Evolutionary conservation across 2,797 vertebrate genomes (phyloP).

Genomic region (Pitangus sulphuratus): DNA sequence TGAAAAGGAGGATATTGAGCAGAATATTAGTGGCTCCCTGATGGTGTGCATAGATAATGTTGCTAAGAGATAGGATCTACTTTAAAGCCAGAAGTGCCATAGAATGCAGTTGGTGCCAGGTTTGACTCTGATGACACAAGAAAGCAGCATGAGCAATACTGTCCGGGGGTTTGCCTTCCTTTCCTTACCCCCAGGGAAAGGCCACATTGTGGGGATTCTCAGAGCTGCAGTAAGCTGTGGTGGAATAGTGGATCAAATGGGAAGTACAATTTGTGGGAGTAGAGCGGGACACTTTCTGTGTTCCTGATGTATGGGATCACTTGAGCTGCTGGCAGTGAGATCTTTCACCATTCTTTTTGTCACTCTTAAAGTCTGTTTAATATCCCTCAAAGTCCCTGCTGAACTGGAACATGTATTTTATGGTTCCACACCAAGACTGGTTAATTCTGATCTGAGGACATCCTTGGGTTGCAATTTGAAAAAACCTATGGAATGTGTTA

Average conservation of each 20-base stretch:
- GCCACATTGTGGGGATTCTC: accelerated
- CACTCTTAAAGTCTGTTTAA: background rate
- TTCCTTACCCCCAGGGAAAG: accelerated
- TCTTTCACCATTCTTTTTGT: background rate
- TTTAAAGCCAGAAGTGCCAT: background rate
- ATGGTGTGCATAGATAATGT: background rate
- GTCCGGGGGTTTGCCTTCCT: accelerated
- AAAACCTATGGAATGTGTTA: background rate
- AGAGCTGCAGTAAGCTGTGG: background rate
- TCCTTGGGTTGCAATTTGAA: background rate
- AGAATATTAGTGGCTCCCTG: background rate
- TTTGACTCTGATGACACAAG: background rate
- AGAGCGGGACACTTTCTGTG: accelerated
- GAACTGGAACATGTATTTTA: background rate
- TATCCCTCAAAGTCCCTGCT: background rate
- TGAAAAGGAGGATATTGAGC: background rate
- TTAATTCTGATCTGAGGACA: background rate
- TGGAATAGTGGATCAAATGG: background rate
- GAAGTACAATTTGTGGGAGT: background rate
- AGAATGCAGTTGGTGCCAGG: background rate
- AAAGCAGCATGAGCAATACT: too few relatives aligned
- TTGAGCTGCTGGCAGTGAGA: background rate
- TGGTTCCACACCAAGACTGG: background rate
- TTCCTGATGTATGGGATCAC: background rate
- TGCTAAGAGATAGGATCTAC: background rate